Base-by-base conservation (phyloP, 64 coral and sea anemone genomes). In the Exaiptasia diaphana region DNA sequence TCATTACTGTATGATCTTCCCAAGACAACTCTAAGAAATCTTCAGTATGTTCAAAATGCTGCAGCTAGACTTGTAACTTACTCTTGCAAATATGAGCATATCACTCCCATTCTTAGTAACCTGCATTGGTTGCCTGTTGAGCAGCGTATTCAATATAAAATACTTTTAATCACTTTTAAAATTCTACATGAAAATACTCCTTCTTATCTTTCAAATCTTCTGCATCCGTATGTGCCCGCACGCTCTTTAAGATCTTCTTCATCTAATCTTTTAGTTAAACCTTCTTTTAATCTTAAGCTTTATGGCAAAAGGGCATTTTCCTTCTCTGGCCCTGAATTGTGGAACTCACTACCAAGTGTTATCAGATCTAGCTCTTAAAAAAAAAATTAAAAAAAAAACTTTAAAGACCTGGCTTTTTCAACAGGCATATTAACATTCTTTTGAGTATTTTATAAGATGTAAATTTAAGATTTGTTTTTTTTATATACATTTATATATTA, bases 61-160 rank as follows among this genome's bases (percentile, higher is more conserved):
- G 73, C 73, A n/a, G 73, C 73, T 15, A 53, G 73, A 11, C 12
- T 76, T 8, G 30, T 76, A 11, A 76, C 40, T 23, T n/a, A 30
- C 14, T 53, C 73, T 26, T 11, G 50, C 22, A 76, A 76, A 50
- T 76, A 23, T 36, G 40, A 76, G 4, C 46, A 76, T 37, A 31
- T 76, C 29, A 54, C 3, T 10, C 73, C 48, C 18, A 33, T 76
- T 5, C 33, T 76, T 12, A 22, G 11, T 33, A 43, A 76, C n/a
- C 46, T 76, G 23, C 73, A 53, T 34, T 76, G 73, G 45, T 41
- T 50, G 44, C 73, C 73, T 1, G 33, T 76, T 26, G 50, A 50
- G 24, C 73, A 76, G 31, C 73, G 73, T 41, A 59, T 23, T 27
- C 22, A 27, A 9, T 59, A n/a, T 59, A 59, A 59, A 28, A 59